Conservation (phyloP, 2,113 vertebrate genomes). For the Myrmophylax atrothorax region DNA sequence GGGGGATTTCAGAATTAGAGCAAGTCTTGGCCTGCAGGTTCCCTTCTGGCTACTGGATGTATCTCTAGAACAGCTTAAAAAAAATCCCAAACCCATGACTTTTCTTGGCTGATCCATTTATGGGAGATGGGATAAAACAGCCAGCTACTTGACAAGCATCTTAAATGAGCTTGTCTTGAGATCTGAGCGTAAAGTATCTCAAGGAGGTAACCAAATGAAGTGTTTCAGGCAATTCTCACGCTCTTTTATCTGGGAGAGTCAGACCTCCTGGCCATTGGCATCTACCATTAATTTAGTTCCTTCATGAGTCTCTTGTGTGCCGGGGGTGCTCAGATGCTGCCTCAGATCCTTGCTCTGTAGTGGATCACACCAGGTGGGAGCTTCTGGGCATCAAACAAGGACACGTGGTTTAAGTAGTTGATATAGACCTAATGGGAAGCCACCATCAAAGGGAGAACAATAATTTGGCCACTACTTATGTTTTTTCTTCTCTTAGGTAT, state of each 20-base stretch:
- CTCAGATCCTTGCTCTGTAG: not conserved
- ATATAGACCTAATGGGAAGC: not conserved
- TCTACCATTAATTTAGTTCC: not conserved
- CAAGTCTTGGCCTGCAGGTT: not conserved
- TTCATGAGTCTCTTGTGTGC: not conserved
- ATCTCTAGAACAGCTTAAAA: not conserved
- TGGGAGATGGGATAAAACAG: not conserved
- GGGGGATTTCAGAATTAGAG: not conserved
- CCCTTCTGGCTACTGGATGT: not conserved
- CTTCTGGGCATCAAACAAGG: not conserved
- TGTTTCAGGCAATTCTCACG: not conserved
- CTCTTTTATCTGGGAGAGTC: not conserved
- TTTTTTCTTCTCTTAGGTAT: conserved; percentile 21
- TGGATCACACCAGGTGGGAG: not conserved
- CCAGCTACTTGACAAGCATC: not conserved
- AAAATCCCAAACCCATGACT: not conserved
- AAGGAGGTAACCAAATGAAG: not conserved
- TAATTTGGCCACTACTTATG: not conserved
- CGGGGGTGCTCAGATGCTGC: not conserved
- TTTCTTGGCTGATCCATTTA: not conserved
- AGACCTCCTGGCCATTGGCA: not conserved
- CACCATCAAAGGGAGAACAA: not conserved
- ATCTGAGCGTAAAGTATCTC: not conserved
- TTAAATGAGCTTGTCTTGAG: not conserved
- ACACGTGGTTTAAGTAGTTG: not conserved